These are phyloP conservation scores for Tor tambroides DNA, from an alignment of 2,113 vertebrate species.

Conservation along the genomic window DNA sequence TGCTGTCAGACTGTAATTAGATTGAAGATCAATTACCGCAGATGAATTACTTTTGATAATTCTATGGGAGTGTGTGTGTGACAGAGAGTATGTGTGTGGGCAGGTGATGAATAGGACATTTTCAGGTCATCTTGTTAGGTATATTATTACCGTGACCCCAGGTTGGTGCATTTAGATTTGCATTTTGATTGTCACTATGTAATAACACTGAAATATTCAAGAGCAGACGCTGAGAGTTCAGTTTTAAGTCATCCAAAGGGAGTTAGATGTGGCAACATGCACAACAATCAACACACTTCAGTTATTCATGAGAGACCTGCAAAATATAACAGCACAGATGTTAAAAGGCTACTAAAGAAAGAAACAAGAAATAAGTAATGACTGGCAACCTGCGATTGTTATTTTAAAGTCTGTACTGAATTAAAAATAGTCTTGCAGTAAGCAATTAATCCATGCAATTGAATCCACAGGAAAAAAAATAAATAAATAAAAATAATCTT, in stretches of 20 bases:
- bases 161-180: constrained; percentile 31
- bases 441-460: too few relatives aligned
- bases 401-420: not conserved
- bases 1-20: constrained; percentile 42
- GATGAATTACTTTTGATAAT: constrained; percentile 41
- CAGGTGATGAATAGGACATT: constrained; percentile 27
- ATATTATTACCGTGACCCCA: constrained; percentile 30
- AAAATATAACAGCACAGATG: not conserved
- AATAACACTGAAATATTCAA: constrained; percentile 19
- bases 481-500: not conserved
- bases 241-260: constrained; percentile 23
- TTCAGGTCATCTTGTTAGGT: constrained; percentile 35
- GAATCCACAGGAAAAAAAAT: not conserved
- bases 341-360: not conserved
- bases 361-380: not conserved
- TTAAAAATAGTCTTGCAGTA: too few relatives aligned
- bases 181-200: constrained; percentile 36
- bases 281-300: constrained; percentile 28
- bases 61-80: constrained; percentile 4
- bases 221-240: constrained; percentile 10
- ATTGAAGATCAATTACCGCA: constrained; percentile 45
- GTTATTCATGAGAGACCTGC: constrained; percentile 25
- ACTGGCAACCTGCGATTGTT: not conserved
- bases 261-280: constrained; percentile 14
- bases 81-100: not conserved